A percentile compares a stretch with the other conserved stretches of the same genome.
These are phyloP conservation scores for Papilio glaucus DNA, from an alignment of 1,140 invertebrate genomes.

Conservation along the genomic window DNA sequence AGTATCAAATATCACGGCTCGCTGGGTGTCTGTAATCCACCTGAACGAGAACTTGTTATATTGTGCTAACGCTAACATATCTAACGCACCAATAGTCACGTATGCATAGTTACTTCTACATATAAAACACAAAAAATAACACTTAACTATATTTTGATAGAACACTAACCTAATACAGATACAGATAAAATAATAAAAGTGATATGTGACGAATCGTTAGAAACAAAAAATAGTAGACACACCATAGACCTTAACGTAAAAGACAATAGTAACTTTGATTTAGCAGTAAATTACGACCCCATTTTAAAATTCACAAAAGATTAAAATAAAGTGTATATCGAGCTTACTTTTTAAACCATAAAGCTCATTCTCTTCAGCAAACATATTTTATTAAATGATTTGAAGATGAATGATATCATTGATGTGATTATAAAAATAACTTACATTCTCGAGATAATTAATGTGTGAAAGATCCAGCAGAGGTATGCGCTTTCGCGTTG, in stretches of 20 bases:
- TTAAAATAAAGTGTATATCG: too few relatives aligned
- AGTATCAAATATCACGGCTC: neutral
- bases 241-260: too few relatives aligned
- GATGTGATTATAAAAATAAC: neutral
- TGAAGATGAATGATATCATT: neutral
- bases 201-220: too few relatives aligned
- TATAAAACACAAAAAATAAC: neutral
- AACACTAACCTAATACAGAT: too few relatives aligned
- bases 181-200: too few relatives aligned
- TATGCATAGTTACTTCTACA: neutral
- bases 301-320: too few relatives aligned
- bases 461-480: neutral
- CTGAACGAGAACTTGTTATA: neutral
- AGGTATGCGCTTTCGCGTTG: slow-evolving; percentile 13
- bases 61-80: too few relatives aligned
- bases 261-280: too few relatives aligned
- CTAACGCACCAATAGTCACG: neutral
- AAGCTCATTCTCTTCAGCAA: neutral
- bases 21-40: neutral
- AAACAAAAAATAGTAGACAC: too few relatives aligned
- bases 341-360: neutral
- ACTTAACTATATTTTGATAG: neutral
- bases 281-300: too few relatives aligned
- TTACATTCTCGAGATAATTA: neutral
- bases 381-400: neutral